Percentiles rank a stretch among this genome's conserved stretches.
Evolutionary conservation across 2,888 invertebrate genomes (phyloP).

Genomic region (Ptychoptera contaminata): DNA sequence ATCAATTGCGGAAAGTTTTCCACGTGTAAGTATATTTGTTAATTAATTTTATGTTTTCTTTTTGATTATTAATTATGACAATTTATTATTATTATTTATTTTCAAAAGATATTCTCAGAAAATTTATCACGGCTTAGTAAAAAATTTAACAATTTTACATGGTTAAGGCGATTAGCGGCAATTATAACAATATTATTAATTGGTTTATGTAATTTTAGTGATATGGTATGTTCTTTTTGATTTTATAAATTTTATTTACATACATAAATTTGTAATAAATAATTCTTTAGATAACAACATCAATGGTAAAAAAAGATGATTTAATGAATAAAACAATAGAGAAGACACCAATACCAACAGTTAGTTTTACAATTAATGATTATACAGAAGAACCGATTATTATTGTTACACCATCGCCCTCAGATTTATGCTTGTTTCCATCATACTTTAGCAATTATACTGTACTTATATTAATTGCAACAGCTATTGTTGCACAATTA

Average conservation of each 20-base stretch:
- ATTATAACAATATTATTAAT: constrained; percentile 39
- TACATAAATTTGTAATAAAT: background rate
- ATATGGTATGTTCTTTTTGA: constrained; percentile 35
- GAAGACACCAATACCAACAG: background rate
- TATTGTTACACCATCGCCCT: constrained; percentile 17
- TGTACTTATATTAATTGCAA: constrained; percentile 49
- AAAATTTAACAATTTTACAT: constrained; percentile 38
- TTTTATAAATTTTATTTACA: too few species aligned
- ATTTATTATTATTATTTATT: background rate
- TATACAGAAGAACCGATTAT: too few species aligned
- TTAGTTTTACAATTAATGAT: too few species aligned
- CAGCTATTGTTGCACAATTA: constrained; percentile 54
- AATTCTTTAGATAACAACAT: constrained; percentile 1
- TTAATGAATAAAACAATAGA: background rate
- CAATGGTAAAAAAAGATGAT: background rate
- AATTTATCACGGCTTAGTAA: constrained; percentile 37
- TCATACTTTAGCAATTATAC: constrained; percentile 59
- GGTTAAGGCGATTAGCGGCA: constrained; percentile 38
- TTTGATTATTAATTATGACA: background rate
- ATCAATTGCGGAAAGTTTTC: constrained; percentile 29
- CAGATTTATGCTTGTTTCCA: constrained; percentile 43
- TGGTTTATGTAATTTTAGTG: constrained; percentile 40
- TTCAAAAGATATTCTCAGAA: constrained; percentile 25
- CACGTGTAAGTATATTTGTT: constrained; percentile 14
- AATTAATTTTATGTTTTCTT: too few species aligned